phyloP scores from a whole-genome alignment of 2,113 vertebrate genomes.

The Gracilinanus agilis region DNA sequence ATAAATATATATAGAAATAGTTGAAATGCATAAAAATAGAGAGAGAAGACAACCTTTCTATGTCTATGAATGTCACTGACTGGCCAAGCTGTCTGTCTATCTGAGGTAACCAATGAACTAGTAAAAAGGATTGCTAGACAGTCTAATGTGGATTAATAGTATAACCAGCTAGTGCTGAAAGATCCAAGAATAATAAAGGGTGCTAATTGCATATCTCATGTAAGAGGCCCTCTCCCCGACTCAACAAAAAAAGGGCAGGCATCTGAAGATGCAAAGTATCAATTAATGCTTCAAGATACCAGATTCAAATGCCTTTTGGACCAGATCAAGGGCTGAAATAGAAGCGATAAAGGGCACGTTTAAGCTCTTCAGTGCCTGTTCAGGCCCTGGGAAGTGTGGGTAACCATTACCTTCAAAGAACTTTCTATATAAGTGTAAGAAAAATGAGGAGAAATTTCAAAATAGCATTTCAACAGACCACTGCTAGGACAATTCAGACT shows the following conservation, averaged over 20 bases:
- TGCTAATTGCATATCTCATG: background rate
- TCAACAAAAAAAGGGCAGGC: background rate
- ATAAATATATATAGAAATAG: background rate
- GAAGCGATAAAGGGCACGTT: background rate
- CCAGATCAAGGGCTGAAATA: background rate
- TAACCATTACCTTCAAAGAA: background rate
- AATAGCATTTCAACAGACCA: background rate
- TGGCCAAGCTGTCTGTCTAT: background rate
- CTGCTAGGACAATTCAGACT: background rate
- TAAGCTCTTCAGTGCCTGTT: background rate
- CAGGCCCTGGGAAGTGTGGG: background rate
- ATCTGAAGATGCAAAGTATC: background rate
- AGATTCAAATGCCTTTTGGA: background rate
- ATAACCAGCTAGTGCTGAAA: background rate
- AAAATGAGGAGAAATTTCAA: background rate
- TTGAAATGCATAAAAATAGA: background rate
- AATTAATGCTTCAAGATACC: background rate
- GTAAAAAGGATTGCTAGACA: background rate
- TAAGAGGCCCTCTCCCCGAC: background rate
- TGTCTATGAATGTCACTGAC: background rate
- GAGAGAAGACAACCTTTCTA: background rate
- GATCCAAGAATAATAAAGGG: background rate
- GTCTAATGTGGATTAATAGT: background rate
- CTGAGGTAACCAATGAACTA: background rate
- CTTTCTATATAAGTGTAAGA: background rate